Percentiles rank a stretch among this genome's conserved stretches.
Evolutionary conservation across 2,113 vertebrate genomes (phyloP).

Genomic region (Crypturellus undulatus): DNA sequence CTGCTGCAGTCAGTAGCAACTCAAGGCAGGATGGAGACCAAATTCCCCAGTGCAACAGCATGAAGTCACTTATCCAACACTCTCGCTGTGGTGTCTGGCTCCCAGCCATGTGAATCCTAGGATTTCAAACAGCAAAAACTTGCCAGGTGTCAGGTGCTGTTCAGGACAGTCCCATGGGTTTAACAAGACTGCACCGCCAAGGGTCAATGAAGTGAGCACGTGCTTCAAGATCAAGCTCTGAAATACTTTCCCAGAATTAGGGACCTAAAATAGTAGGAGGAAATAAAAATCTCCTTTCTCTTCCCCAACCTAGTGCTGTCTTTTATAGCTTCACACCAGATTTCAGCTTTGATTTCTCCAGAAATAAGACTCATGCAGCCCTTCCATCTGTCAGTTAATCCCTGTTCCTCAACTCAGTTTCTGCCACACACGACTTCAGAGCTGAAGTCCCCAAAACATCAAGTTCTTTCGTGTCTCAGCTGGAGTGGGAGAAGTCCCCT

Average conservation of each 20-base stretch:
- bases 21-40: neutral
- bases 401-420: neutral
- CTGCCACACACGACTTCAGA: neutral
- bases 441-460: neutral
- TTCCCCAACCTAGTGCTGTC: neutral
- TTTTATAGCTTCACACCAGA: neutral
- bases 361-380: neutral
- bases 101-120: neutral
- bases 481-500: neutral
- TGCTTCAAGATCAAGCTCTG: neutral
- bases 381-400: neutral
- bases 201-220: neutral
- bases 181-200: neutral
- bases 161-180: neutral
- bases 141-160: neutral
- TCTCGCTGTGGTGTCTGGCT: rapidly evolving
- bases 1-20: neutral
- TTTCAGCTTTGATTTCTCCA: neutral
- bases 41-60: neutral
- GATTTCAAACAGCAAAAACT: neutral
- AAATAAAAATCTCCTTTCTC: neutral
- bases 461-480: neutral
- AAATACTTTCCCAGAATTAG: neutral
- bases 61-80: neutral
- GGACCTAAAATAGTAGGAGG: neutral